Conservation (phyloP, 2,113 vertebrate species). For the Procavia capensis region DNA sequence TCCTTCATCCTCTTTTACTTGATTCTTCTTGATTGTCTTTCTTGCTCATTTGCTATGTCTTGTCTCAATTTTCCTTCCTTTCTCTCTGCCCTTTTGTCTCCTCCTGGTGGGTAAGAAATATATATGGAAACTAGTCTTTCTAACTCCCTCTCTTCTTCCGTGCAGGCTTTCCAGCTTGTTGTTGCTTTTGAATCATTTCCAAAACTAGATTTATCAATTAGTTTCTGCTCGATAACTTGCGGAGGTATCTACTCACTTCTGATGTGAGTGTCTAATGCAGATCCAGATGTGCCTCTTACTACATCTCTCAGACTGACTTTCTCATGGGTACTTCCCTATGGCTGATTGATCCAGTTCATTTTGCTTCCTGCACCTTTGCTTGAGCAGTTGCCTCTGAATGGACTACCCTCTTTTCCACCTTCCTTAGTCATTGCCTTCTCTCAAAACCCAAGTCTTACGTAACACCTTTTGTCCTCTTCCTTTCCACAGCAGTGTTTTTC, state of each 20-base stretch:
- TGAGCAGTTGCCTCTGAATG: neutral
- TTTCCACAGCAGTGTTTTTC: neutral
- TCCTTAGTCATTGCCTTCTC: neutral
- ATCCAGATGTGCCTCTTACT: neutral
- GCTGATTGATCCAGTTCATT: neutral
- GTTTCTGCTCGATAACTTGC: neutral
- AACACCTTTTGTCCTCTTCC: neutral
- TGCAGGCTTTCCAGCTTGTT: neutral
- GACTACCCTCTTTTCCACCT: neutral
- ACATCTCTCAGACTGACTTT: neutral
- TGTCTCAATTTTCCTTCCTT: neutral
- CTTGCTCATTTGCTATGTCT: neutral
- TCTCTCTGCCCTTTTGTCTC: neutral
- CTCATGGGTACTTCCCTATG: neutral
- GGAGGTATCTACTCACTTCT: neutral
- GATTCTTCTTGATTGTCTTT: neutral
- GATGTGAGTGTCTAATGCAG: neutral
- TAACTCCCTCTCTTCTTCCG: neutral
- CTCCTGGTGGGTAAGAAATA: neutral
- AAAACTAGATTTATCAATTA: neutral
- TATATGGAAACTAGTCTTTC: neutral
- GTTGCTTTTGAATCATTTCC: neutral
- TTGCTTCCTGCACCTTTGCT: neutral
- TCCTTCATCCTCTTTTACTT: neutral
- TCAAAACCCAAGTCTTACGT: neutral